These are phyloP conservation scores for Pleuronectes platessa DNA, from an alignment of 2,113 vertebrate genomes.

Conservation along the genomic window DNA sequence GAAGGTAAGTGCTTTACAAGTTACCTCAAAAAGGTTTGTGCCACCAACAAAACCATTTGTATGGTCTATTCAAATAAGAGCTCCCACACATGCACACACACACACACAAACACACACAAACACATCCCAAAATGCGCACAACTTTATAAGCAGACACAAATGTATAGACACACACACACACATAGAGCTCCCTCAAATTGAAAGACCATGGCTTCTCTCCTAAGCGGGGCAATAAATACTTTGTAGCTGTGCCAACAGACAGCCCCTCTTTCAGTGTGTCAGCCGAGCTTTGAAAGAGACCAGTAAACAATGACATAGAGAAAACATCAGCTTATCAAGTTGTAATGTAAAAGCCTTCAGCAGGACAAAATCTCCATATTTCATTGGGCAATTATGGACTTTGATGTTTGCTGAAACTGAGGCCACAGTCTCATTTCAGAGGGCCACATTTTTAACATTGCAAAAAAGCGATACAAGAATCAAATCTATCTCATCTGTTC, in stretches of 20 bases:
- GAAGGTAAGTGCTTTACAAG: conserved; percentile 63
- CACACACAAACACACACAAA: conserved; percentile 43
- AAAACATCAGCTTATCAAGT: conserved; percentile 38
- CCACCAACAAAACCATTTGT: conserved; percentile 55
- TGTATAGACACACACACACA: conserved; percentile 25
- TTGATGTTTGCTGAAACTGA: neutral
- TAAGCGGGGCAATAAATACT: conserved; percentile 61
- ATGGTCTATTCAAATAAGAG: conserved; percentile 43
- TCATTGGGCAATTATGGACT: neutral
- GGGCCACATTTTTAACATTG: neutral
- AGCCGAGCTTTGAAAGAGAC: conserved; percentile 49
- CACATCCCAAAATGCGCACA: neutral
- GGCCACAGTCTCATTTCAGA: neutral
- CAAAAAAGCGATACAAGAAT: neutral
- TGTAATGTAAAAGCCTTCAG: conserved; percentile 9
- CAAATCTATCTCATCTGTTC: neutral
- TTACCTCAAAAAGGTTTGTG: conserved; percentile 47
- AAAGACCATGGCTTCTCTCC: conserved; percentile 55
- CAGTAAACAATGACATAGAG: conserved; percentile 49
- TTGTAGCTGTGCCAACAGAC: conserved; percentile 70
- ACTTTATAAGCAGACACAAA: too few relatives aligned
- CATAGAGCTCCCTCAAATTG: conserved; percentile 25
- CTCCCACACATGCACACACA: conserved; percentile 32
- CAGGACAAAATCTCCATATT: neutral
- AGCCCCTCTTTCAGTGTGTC: conserved; percentile 57